These are phyloP conservation scores for Chironomus tepperi DNA, from an alignment of 1,140 invertebrate species.

Conservation along the genomic window DNA sequence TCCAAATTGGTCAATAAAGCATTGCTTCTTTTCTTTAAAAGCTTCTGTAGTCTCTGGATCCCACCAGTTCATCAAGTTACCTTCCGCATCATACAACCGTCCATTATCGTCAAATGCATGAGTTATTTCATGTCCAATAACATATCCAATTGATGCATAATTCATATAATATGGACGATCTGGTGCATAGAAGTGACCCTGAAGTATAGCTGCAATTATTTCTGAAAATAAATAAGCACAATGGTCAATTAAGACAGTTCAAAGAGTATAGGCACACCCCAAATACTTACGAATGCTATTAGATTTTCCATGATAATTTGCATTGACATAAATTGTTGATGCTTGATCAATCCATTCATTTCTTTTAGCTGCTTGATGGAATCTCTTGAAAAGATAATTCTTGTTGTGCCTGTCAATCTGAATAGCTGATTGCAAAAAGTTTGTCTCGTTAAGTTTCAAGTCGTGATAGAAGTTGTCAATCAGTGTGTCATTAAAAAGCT, in stretches of 20 bases:
- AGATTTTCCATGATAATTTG: constrained; percentile 55
- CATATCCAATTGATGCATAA: constrained; percentile 60
- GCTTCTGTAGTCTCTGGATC: constrained; percentile 38
- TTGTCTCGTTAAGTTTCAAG: constrained; percentile 45
- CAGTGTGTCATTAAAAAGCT: constrained; percentile 46
- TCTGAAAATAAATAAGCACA: constrained; percentile 37
- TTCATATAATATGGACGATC: constrained; percentile 61
- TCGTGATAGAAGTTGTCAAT: constrained; percentile 44
- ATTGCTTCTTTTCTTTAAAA: constrained; percentile 52
- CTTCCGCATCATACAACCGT: constrained; percentile 45
- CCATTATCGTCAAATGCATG: constrained; percentile 55
- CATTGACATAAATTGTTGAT: constrained; percentile 54
- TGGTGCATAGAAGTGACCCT: constrained; percentile 60
- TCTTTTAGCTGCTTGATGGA: constrained; percentile 55
- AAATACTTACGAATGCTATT: constrained; percentile 53
- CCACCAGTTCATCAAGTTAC: constrained; percentile 53
- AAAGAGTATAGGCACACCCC: constrained; percentile 24
- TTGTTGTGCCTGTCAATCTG: constrained; percentile 52
- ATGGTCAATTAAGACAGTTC: neutral
- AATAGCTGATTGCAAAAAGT: constrained; percentile 50
- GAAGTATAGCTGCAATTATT: constrained; percentile 68
- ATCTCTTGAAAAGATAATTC: constrained; percentile 48
- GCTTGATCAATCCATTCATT: constrained; percentile 58
- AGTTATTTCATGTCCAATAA: constrained; percentile 54
- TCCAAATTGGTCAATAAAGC: constrained; percentile 62